These are phyloP conservation scores for Heliconius hortense DNA, from an alignment of 2,888 invertebrate species.

Conservation along the genomic window DNA sequence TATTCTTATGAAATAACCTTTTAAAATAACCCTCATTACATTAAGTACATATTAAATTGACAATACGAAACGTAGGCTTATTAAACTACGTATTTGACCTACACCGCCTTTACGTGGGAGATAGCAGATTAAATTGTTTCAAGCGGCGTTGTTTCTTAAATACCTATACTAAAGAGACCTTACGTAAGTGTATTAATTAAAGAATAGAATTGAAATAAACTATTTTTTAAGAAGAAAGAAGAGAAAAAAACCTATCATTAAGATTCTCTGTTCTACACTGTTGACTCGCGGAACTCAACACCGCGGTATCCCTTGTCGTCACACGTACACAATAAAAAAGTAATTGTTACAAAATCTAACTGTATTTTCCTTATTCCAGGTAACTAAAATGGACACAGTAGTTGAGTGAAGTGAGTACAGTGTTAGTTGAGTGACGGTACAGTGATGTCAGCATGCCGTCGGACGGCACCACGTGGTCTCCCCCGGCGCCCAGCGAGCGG, in stretches of 20 bases:
- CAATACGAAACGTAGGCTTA: conserved; percentile 3
- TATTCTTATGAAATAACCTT: not conserved
- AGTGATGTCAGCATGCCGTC: conserved; percentile 74
- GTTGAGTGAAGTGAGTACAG: conserved; percentile 49
- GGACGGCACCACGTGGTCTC: conserved; percentile 77
- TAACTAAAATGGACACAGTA: conserved; percentile 62
- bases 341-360: no score
- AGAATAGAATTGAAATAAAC: no score
- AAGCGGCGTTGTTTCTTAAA: not conserved
- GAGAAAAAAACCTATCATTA: no score
- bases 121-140: conserved; percentile 15
- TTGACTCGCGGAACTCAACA: no score
- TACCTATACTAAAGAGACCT: not conserved
- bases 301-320: no score
- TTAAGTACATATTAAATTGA: conserved; percentile 1
- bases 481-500: conserved; percentile 75
- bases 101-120: conserved; percentile 9
- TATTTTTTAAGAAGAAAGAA: no score
- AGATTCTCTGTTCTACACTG: no score
- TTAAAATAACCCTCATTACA: not conserved
- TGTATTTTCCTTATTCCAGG: conserved; percentile 56
- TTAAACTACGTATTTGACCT: conserved; percentile 8
- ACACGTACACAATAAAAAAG: no score
- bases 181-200: not conserved
- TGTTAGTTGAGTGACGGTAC: conserved; percentile 53